Evolutionary conservation across 1,140 invertebrate genomes (phyloP).

Genomic region (Coboldia fuscipes): DNA sequence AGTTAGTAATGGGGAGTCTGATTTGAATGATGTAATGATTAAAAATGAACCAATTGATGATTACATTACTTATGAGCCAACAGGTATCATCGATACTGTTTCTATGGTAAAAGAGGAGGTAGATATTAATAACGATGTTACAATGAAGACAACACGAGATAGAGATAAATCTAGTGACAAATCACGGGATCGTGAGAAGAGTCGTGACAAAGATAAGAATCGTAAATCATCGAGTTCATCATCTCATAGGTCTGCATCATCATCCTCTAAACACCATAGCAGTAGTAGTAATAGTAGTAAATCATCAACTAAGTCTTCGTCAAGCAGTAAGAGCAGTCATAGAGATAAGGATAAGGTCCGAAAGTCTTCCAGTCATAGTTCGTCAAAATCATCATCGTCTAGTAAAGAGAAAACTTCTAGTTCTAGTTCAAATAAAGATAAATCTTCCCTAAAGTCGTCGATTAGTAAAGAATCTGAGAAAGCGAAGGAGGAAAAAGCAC

Average conservation of each 20-base stretch:
- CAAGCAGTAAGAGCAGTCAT: constrained; percentile 8
- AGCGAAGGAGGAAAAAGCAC: constrained; percentile 24
- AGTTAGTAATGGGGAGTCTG: constrained; percentile 17
- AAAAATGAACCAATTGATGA: too few species aligned
- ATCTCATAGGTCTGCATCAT: constrained; percentile 3
- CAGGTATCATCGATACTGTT: constrained; percentile 7
- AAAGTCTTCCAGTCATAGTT: constrained; percentile 9
- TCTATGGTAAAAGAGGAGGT: constrained; percentile 5
- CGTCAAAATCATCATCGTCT: neutral
- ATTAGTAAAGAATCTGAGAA: neutral
- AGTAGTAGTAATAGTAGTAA: constrained; percentile 16
- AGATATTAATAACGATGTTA: constrained; percentile 5
- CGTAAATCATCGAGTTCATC: constrained; percentile 5
- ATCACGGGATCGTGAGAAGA: constrained; percentile 3
- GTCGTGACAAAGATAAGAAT: constrained; percentile 17
- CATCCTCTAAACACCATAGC: constrained; percentile 10
- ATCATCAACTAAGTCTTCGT: constrained; percentile 2
- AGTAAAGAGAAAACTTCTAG: too few species aligned
- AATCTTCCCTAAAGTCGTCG: neutral
- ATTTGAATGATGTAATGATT: constrained; percentile 7
- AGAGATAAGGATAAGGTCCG: constrained; percentile 24
- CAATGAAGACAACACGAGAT: constrained; percentile 13
- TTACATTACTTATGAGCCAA: too few species aligned
- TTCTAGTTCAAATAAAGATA: constrained; percentile 7
- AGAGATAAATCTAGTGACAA: constrained; percentile 21